Percentiles rank a stretch among this genome's conserved stretches.
Conservation (phyloP, 2,113 vertebrate genomes). For the Astatotilapia flaviijosephi region DNA sequence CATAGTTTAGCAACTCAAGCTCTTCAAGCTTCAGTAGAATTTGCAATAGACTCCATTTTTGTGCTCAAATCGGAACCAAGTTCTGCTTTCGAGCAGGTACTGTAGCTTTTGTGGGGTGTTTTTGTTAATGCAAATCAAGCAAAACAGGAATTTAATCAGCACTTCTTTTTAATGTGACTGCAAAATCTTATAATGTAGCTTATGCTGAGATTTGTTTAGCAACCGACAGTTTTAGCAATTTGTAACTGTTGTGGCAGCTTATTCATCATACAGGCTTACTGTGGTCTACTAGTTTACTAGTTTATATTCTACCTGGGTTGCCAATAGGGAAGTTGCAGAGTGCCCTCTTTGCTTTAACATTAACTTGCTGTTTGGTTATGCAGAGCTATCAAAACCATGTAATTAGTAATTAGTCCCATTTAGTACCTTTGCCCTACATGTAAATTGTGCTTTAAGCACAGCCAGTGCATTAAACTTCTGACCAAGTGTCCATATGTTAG, state of each 20-base stretch:
- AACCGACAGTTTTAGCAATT: background rate
- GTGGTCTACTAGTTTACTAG: background rate
- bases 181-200: background rate
- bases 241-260: background rate
- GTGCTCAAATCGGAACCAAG: background rate
- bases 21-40: background rate
- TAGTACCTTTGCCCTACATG: background rate
- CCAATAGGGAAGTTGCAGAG: background rate
- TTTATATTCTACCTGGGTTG: background rate
- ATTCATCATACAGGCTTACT: background rate
- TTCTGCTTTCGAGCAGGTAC: background rate
- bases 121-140: background rate
- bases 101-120: background rate
- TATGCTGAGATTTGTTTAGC: background rate
- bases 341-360: background rate
- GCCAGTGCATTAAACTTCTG: background rate
- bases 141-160: background rate
- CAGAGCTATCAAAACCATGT: background rate
- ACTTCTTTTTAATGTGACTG: background rate
- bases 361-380: background rate
- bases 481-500: background rate
- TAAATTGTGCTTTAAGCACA: background rate
- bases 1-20: background rate
- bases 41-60: background rate
- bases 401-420: background rate